Evolutionary conservation across 2,797 vertebrate genomes (phyloP), one percentile per base, ranked within the genome.

Genomic region (Falco novaeseelandiae): DNA sequence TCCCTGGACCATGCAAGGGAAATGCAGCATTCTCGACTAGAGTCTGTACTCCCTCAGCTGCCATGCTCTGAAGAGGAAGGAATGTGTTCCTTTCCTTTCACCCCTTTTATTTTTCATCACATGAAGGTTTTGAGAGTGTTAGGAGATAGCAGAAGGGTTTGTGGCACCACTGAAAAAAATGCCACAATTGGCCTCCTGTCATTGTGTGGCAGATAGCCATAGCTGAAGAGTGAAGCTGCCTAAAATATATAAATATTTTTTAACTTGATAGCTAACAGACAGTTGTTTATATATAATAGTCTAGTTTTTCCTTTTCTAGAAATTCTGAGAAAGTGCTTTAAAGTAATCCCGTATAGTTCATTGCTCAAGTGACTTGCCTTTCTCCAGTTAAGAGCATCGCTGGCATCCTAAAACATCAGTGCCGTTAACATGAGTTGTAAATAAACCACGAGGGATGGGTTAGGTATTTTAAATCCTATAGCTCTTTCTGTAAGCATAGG

Each of bases 391-490:
- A 91, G 73, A 87, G 76, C 14, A 0, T 83, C 0, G 0, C 69
- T 85, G 91, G 59, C 81, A 83, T 77, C 93, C 92, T 78, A 74
- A 93, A 87, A 46, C 0, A 0, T 59, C 89, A 26, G 30, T 20
- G 51, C 76, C 1, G 8, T 81, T 91, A 83, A 83, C 0, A 0
- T 78, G 57, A 65, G 71, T 55, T 85, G 95, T 85, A 92, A 87
- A 83, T 71, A 94, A 95, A 67, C 83, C 90, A 14, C 29, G 10
- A 34, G 72, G 76, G 83, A 69, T 11, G 11, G 78, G 57, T 89
- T 85, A 93, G 86, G 67, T 89, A 77, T 85, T 95, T 91, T 48
- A 85, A 95, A 91, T 78, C 89, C 78, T 93, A 77, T 57, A 89
- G 83, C 70, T 85, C 89, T 94, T 92, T 78, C 92, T 83, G 65